Conservation (phyloP, 2,113 vertebrate species). For the Eulemur macaco region DNA sequence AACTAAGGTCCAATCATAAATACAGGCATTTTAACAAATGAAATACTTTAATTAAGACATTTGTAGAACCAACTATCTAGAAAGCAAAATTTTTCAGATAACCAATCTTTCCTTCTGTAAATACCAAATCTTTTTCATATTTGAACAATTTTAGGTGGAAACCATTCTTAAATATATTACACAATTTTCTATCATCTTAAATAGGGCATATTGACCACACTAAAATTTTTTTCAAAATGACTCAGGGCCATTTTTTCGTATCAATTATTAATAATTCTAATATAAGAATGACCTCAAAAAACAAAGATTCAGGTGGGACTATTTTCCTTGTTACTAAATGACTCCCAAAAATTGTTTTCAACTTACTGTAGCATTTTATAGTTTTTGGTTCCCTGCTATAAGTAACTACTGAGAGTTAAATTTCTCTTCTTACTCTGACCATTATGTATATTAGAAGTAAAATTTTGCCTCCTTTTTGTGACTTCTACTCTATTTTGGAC, state of each 20-base stretch:
- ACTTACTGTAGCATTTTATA: background rate
- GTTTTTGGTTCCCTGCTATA: background rate
- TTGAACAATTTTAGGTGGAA: background rate
- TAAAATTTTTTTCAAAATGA: background rate
- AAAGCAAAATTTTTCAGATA: background rate
- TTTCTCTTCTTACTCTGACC: background rate
- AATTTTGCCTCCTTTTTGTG: background rate
- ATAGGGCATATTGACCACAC: background rate
- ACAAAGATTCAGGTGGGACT: background rate
- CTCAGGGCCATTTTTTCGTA: background rate
- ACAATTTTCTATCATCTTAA: conserved; percentile 4
- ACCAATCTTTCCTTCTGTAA: background rate
- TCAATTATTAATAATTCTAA: background rate
- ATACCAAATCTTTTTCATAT: background rate
- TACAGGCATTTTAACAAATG: background rate
- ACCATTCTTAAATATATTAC: background rate
- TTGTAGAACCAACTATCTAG: background rate
- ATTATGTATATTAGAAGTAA: background rate
- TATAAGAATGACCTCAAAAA: background rate
- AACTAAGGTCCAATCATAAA: background rate
- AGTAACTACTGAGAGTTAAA: background rate
- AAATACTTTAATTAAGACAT: background rate
- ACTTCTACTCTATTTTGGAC: background rate
- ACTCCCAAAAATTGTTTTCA: background rate
- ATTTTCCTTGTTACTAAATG: conserved; percentile 26